These are phyloP conservation scores for Ariolimax columbianus DNA, from an alignment of 2,888 invertebrate species.

Conservation along the genomic window DNA sequence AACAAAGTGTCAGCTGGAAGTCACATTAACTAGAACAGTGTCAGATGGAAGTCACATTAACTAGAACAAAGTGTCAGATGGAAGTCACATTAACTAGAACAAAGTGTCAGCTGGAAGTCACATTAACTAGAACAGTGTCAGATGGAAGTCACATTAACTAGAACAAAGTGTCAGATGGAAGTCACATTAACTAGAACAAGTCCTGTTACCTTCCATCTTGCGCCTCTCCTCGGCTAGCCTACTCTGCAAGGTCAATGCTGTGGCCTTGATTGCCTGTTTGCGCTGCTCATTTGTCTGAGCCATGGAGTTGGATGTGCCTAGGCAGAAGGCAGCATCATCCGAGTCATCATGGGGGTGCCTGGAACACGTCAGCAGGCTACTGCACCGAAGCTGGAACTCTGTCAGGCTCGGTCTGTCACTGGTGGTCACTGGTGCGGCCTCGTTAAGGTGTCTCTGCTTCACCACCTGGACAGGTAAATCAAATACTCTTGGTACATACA, in stretches of 20 bases:
- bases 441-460: conserved; percentile 24
- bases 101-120: too few relatives aligned
- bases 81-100: too few relatives aligned
- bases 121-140: too few relatives aligned
- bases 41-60: too few relatives aligned
- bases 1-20: too few relatives aligned
- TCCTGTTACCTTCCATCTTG: conserved; percentile 46
- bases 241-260: conserved; percentile 68
- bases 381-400: conserved; percentile 35
- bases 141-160: too few relatives aligned
- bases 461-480: conserved; percentile 15
- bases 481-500: too few relatives aligned
- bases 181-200: too few relatives aligned
- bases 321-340: conserved; percentile 25
- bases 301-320: conserved; percentile 40
- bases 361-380: neutral
- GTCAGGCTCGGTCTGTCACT: neutral
- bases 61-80: too few relatives aligned
- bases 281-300: conserved; percentile 63
- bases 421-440: neutral
- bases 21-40: too few relatives aligned
- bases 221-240: conserved; percentile 64
- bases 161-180: too few relatives aligned
- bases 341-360: neutral
- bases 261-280: conserved; percentile 69